Evolutionary conservation across 2,888 invertebrate genomes (phyloP), one percentile per base, ranked within the genome.

Genomic region (Scaptomyza cyrtandrae): DNA sequence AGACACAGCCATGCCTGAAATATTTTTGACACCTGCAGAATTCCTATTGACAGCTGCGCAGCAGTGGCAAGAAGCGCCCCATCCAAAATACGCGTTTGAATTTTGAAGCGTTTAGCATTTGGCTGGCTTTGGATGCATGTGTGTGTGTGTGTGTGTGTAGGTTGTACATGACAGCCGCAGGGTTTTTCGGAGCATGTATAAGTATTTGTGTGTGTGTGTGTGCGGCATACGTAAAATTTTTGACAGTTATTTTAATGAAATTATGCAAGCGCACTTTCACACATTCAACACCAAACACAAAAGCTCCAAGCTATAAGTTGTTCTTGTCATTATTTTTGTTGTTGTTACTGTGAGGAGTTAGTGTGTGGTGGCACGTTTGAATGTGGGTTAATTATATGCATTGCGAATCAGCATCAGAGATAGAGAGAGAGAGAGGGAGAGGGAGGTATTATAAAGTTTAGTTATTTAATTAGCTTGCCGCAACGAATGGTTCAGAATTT

Each of bases 201-300:
- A 24, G 24, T 58, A 48, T 24, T 24, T 31, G 58, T 59, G 59
- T 27, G 67, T 31, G 19, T 60, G 57, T 44, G 60, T 59, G 56
- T 29, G 27, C 56, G 76, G 64, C 85, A 78, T 75, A 74, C 72
- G 78, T 76, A 67, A 76, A 85, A 85, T 85, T 78, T 89, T 85
- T 89, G 85, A 89, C 85, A 85, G 85, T 85, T 88, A 89, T 89
- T 85, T 85, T 85, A 88, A 89, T 88, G 86, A 85, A 89, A 85
- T 85, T 88, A 85, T 89, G 89, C 86, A 85, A 84, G 80, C 86
- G 53, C 78, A 88, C 75, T 83, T 83, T 82, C 88, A 86, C 88
- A 82, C 83, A 84, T 71, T 73, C 74, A 78, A 58, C 59, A 24
- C 46, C 59, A n/a, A n/a, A n/a, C n/a, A 19, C 33, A 50, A 19